Evolutionary conservation across 2,113 vertebrate species (phyloP).

Genomic region (Corvus moneduloides): DNA sequence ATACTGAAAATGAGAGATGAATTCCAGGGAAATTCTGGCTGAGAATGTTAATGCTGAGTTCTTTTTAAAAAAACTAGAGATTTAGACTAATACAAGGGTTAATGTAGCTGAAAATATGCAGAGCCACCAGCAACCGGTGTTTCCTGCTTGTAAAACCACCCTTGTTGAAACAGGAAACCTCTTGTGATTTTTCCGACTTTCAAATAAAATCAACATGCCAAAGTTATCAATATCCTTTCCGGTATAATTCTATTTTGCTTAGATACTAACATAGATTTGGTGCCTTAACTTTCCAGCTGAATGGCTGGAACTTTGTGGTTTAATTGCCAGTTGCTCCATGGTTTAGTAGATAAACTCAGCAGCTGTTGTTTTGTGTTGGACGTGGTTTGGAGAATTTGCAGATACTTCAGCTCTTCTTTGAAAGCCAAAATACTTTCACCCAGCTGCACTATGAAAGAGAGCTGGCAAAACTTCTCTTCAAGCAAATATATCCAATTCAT

Average conservation of each 20-base stretch:
- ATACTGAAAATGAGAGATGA: neutral
- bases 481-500: slow-evolving; percentile 30
- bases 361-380: slow-evolving; percentile 68
- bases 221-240: slow-evolving; percentile 29
- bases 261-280: slow-evolving; percentile 27
- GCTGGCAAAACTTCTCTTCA: slow-evolving; percentile 48
- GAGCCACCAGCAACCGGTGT: neutral
- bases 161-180: neutral
- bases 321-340: slow-evolving; percentile 66
- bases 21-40: slow-evolving; percentile 1
- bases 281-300: slow-evolving; percentile 41
- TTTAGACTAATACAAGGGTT: neutral
- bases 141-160: neutral
- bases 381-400: slow-evolving; percentile 64
- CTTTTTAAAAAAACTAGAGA: neutral
- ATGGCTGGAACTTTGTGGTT: slow-evolving; percentile 57
- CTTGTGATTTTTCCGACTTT: neutral
- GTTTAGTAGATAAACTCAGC: slow-evolving; percentile 69
- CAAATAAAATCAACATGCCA: neutral
- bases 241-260: slow-evolving; percentile 11
- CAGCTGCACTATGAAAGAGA: slow-evolving; percentile 62
- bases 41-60: neutral
- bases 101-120: neutral
- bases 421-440: slow-evolving; percentile 65
- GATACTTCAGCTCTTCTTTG: slow-evolving; percentile 50